Base-by-base conservation (phyloP, 2,113 vertebrate genomes). In the Tragelaphus buxtoni region DNA sequence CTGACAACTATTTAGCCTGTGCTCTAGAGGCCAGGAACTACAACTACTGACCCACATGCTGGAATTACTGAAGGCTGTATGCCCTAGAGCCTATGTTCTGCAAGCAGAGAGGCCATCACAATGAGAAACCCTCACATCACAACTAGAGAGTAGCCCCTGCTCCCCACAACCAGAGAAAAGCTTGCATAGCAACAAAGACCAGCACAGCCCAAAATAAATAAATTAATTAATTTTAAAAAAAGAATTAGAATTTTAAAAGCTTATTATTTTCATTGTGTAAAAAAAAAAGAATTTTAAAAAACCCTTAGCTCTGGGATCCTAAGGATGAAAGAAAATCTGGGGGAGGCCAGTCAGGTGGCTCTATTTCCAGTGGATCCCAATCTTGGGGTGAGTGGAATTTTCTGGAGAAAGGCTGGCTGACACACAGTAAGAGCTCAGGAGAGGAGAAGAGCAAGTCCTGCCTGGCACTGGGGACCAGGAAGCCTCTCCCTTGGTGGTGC, bases 401-500 rank as follows among this genome's bases (percentile, higher is more conserved):
- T 20, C 45, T 76, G 76, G 69, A 74, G 35, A 47, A 56, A 92
- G 72, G 60, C 17, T 13, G 30, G 88, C 42, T 47, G 63, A 49
- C 20, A 4, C 32, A 13, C 2, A 8, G 12, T 24, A 51, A 51
- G 20, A 45, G 76, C 28, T 30, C 53, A 69, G 88, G 32, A n/a
- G 26, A 32, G 56, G 11, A n/a, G 55, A 69, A 51, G 14, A 77
- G 58, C 24, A 80, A 32, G 56, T n/a, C 17, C 32, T 39, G 6
- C n/a, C 55, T 53, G 22, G 49, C 80, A 81, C 22, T 4, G n/a
- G 32, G 7, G 32, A 47, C 84, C 13, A 30, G 53, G 32, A 20
- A 20, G 30, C 4, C 12, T 35, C 42, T 63, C 22, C 49, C 42
- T 4, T 0, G 0, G 14, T 2, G 24, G 56, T 32, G 30, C n/a